Evolutionary conservation across 2,888 invertebrate genomes (phyloP).

Genomic region (Eutolmus rufibarbis): DNA sequence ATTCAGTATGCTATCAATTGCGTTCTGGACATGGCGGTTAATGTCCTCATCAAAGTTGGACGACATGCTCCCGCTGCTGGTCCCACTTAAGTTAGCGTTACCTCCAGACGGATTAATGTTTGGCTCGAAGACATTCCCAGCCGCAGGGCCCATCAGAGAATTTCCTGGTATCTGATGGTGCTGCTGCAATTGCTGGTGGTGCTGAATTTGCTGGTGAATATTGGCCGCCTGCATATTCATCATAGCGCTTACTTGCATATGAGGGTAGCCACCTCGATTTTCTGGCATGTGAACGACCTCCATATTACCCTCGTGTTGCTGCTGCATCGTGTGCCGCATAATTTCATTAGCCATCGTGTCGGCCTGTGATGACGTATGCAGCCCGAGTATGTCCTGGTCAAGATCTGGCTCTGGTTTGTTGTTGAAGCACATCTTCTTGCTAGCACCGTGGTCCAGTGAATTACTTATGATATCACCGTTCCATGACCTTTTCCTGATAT

Average conservation of each 20-base stretch:
- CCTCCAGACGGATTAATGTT: slow-evolving; percentile 7
- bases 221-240: slow-evolving; percentile 42
- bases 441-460: slow-evolving; percentile 44
- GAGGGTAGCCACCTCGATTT: slow-evolving; percentile 28
- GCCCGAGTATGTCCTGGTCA: slow-evolving; percentile 46
- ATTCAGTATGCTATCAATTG: slow-evolving; percentile 80
- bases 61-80: slow-evolving; percentile 49
- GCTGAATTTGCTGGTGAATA: slow-evolving; percentile 30
- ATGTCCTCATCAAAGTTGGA: slow-evolving; percentile 69
- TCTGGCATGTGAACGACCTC: slow-evolving; percentile 4
- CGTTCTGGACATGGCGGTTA: slow-evolving; percentile 79
- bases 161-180: slow-evolving; percentile 59
- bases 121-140: slow-evolving; percentile 2
- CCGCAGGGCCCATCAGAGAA: slow-evolving; percentile 53
- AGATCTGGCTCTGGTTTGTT: slow-evolving; percentile 43
- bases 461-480: slow-evolving; percentile 48
- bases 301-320: slow-evolving; percentile 3
- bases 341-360: slow-evolving; percentile 44
- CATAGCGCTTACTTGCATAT: slow-evolving; percentile 42
- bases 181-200: slow-evolving; percentile 49
- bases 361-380: slow-evolving; percentile 27
- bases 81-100: slow-evolving; percentile 49
- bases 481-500: slow-evolving; percentile 48
- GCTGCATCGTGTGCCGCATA: slow-evolving; percentile 42
- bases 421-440: slow-evolving; percentile 49